A percentile compares a stretch with the other conserved stretches of the same genome.
phyloP scores from a whole-genome alignment of 2,888 invertebrate genomes.

The Drosophila limbata region DNA sequence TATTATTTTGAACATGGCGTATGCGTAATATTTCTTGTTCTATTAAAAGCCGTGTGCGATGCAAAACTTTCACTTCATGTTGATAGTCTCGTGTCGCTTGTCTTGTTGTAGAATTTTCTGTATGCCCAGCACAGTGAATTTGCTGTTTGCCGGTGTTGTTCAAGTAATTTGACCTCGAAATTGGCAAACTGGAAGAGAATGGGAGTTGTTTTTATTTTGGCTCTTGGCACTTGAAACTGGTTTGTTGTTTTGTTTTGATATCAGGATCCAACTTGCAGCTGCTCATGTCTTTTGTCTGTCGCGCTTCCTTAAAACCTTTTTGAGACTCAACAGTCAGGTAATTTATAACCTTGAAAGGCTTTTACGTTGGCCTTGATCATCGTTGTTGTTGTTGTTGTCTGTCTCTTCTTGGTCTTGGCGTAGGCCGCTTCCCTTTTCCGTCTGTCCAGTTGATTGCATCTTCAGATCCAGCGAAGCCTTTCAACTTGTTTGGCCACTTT shows the following conservation, averaged over 20 bases:
- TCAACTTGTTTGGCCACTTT: constrained; percentile 54
- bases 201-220: constrained; percentile 29
- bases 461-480: constrained; percentile 33
- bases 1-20: constrained; percentile 39
- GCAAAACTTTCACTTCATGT: constrained; percentile 48
- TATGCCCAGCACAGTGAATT: neutral
- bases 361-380: constrained; percentile 68
- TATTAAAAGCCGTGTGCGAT: constrained; percentile 11
- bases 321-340: constrained; percentile 33
- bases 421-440: constrained; percentile 4
- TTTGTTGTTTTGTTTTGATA: constrained; percentile 22
- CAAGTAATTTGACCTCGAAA: constrained; percentile 25
- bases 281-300: constrained; percentile 8
- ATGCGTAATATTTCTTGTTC: constrained; percentile 53
- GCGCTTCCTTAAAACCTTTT: constrained; percentile 49
- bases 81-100: constrained; percentile 4
- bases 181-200: constrained; percentile 12
- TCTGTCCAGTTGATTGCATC: constrained; percentile 12
- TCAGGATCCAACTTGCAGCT: constrained; percentile 32
- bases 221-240: constrained; percentile 23
- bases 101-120: constrained; percentile 1
- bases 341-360: constrained; percentile 74
- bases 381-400: constrained; percentile 24
- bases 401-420: neutral
- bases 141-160: constrained; percentile 5